These are phyloP conservation scores for Labroides dimidiatus DNA, from an alignment of 2,797 vertebrate genomes.

Conservation along the genomic window DNA sequence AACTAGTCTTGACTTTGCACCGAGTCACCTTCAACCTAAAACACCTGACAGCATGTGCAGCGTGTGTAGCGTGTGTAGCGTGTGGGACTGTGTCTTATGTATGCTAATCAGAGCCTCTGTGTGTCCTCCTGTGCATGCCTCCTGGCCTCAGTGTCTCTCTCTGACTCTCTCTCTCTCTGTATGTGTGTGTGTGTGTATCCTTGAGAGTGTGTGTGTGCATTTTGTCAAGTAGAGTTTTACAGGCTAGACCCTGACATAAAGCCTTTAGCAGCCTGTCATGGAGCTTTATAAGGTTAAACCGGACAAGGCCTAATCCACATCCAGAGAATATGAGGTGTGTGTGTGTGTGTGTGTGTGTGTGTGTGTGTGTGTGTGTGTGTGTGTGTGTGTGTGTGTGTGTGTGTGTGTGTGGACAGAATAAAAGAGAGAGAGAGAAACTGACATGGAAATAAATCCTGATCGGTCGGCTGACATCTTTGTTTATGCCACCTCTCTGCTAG, in stretches of 20 bases:
- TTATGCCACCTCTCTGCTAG: neutral
- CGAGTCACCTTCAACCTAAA: conserved; percentile 25
- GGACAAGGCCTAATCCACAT: conserved; percentile 64
- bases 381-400: too few relatives aligned
- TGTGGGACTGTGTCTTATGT: conserved; percentile 9
- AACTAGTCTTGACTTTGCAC: conserved; percentile 37
- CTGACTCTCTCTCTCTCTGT: too few relatives aligned
- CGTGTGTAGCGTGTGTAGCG: neutral
- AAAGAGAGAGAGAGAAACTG: neutral
- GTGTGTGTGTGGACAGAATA: conserved; percentile 1
- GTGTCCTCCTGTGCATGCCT: conserved; percentile 32
- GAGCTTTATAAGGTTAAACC: conserved; percentile 75
- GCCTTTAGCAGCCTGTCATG: conserved; percentile 65
- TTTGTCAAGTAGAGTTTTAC: conserved; percentile 56
- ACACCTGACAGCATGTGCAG: conserved; percentile 8
- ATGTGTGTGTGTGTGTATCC: conserved; percentile 3
- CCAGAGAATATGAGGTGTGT: conserved; percentile 34
- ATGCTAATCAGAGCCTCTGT: conserved; percentile 47
- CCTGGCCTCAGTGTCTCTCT: conserved; percentile 3
- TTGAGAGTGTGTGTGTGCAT: conserved; percentile 8
- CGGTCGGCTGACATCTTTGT: conserved; percentile 24
- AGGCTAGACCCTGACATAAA: conserved; percentile 55
- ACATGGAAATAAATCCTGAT: conserved; percentile 16
- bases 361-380: neutral
- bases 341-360: too few relatives aligned